Base-by-base conservation (phyloP, 1,140 invertebrate genomes). In the Geopemphigus sp. region DNA sequence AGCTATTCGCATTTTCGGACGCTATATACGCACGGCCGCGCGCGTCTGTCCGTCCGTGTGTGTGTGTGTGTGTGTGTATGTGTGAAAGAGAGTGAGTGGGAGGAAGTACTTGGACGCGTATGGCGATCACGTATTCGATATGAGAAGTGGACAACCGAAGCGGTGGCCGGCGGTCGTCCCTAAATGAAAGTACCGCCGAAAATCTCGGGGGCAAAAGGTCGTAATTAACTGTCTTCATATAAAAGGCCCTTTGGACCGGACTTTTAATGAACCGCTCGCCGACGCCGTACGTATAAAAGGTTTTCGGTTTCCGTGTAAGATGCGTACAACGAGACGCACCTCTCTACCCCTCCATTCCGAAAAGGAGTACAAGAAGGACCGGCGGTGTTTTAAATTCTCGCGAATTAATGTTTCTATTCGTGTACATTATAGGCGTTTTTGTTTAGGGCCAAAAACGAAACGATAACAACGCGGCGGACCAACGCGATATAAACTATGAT, bases 151-250 rank as follows among this genome's bases (percentile, higher is more conserved):
- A 72, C 68, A 72, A 72, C 57, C 26, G 11, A 29, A 24, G 32
- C 53, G 56, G 54, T 29, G 19, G 45, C n/a, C 66, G 24, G n/a
- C 70, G 26, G 19, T 29, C 17, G 54, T 39, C 73, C 73, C 54
- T 63, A 78, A 78, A 78, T 78, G 74, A 78, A 78, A 78, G 74
- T 63, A 78, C 74, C 74, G 22, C 45, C 57, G 74, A 78, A 78
- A 78, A 78, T 78, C 74, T 78, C 74, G 74, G 74, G 74, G 74
- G 54, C 74, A 8, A 78, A 78, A 61, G 57, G 74, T 78, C 74
- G 74, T 78, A 78, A 78, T 78, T 78, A 78, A 78, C 74, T 78
- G 74, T 78, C 57, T 78, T 78, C 74, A 11, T 63, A 78, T 78
- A 50, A 78, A 78, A 76, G 57, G 73, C 39, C 24, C 74, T 78